Evolutionary conservation across 2,888 invertebrate genomes (phyloP), one percentile per base, ranked within the genome.

Genomic region (Chalcosyrphus nemorum): DNA sequence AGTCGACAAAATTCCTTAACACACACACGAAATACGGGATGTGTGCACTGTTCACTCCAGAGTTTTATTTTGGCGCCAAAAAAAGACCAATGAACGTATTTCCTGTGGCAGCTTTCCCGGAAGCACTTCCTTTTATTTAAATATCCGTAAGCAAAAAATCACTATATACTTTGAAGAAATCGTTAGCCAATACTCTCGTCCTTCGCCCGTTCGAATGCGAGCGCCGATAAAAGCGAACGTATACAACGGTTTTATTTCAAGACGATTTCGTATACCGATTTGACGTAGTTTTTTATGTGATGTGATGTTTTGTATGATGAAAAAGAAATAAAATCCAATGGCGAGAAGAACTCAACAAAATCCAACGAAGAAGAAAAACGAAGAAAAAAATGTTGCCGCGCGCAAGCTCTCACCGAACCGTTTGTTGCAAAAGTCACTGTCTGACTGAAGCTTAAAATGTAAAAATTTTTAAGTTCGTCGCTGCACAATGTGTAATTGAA

Each of bases 371-470:
- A 85, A 80, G 81, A 85, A 80, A 85, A 85, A 81, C 70, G 75
- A 76, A 85, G 76, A 59, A 81, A 85, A 85, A 85, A 85, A 85
- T n/a, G n/a, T 76, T 75, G 81, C 81, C 75, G 75, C 81, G 75
- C 76, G 81, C 76, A 85, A 85, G 75, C 81, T 71, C 81, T 76
- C 47, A 43, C 71, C 71, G 85, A 81, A 85, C 85, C 76, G 85
- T 85, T 85, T 85, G 81, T 85, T 85, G 85, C 81, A 85, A 85
- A 85, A 85, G 85, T 85, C 85, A 85, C 85, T 81, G 85, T 80
- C 81, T 85, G 85, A 85, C 85, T 85, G 85, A 85, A 85, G 85
- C 85, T 85, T 85, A 76, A 85, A 81, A 81, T 81, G 71, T 76
- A 76, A 81, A 80, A 84, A 54, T 70, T 56, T 50, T 75, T 76